Conservation (phyloP, 2,113 vertebrate genomes). For the Podarcis muralis region DNA sequence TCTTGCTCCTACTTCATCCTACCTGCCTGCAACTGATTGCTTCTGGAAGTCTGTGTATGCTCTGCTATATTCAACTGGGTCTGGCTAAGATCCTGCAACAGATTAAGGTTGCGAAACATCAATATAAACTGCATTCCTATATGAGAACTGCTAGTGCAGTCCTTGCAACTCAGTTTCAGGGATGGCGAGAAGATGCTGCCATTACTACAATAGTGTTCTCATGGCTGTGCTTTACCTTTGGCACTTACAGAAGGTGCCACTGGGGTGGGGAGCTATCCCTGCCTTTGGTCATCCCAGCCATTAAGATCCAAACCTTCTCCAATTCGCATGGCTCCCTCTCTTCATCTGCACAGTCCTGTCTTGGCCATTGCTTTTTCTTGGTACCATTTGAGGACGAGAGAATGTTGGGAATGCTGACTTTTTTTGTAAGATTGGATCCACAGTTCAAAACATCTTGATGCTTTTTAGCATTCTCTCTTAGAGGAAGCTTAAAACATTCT, state of each 20-base stretch:
- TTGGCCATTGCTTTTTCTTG: background rate
- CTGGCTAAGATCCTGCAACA: too few relatives aligned
- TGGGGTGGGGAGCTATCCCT: background rate
- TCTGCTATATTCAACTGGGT: too few relatives aligned
- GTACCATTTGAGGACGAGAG: background rate
- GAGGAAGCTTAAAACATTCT: background rate
- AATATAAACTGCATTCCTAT: too few relatives aligned
- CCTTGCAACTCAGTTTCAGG: background rate
- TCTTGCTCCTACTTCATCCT: too few relatives aligned
- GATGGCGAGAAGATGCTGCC: background rate
- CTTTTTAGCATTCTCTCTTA: rapidly evolving
- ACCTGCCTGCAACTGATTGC: too few relatives aligned
- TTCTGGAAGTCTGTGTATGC: too few relatives aligned
- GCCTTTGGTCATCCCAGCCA: background rate
- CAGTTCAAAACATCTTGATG: background rate
- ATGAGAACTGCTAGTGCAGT: too few relatives aligned
- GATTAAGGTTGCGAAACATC: too few relatives aligned
- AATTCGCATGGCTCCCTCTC: background rate
- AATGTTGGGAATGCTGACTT: background rate
- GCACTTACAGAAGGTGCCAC: background rate
- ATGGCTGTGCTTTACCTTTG: background rate
- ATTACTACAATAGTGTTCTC: background rate
- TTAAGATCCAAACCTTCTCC: background rate
- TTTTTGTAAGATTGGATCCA: background rate
- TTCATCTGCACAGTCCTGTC: background rate